phyloP scores from a whole-genome alignment of 2,888 invertebrate genomes.

The Oligia strigilis region DNA sequence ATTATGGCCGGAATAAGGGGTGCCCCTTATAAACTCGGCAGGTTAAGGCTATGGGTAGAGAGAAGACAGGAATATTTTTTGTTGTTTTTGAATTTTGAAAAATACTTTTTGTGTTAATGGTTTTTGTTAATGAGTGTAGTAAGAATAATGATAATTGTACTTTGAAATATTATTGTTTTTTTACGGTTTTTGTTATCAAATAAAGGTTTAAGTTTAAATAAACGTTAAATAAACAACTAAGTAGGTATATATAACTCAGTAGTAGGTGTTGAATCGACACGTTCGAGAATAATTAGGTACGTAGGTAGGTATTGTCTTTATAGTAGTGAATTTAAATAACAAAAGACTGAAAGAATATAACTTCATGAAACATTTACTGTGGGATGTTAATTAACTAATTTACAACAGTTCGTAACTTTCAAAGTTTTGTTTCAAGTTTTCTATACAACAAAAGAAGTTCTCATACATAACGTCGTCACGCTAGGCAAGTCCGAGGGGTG shows the following conservation, averaged over 20 bases:
- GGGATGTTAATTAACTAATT: not conserved
- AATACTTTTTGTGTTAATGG: conserved; percentile 28
- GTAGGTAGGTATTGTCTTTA: not conserved
- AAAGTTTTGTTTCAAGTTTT: conserved; percentile 15
- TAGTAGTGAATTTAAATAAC: not conserved
- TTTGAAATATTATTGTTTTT: not conserved
- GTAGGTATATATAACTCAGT: not conserved
- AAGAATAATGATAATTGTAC: not conserved
- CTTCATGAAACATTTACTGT: not conserved
- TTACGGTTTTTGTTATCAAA: not conserved
- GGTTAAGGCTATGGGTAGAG: conserved; percentile 26
- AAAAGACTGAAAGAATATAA: too few species aligned
- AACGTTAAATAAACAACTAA: not conserved
- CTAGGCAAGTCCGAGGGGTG: conserved; percentile 6
- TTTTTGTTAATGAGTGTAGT: not conserved
- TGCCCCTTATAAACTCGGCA: conserved; percentile 46
- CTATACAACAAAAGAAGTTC: conserved; percentile 21
- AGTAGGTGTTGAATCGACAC: not conserved
- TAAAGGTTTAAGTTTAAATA: not conserved
- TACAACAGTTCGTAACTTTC: conserved; percentile 4
- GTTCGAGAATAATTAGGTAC: not conserved
- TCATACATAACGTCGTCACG: conserved; percentile 34
- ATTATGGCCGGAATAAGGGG: conserved; percentile 58
- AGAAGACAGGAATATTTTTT: conserved; percentile 8
- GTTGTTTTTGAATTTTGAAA: conserved; percentile 7